These are phyloP conservation scores for Syngnathoides biaculeatus DNA, from an alignment of 2,113 vertebrate species.

Conservation along the genomic window DNA sequence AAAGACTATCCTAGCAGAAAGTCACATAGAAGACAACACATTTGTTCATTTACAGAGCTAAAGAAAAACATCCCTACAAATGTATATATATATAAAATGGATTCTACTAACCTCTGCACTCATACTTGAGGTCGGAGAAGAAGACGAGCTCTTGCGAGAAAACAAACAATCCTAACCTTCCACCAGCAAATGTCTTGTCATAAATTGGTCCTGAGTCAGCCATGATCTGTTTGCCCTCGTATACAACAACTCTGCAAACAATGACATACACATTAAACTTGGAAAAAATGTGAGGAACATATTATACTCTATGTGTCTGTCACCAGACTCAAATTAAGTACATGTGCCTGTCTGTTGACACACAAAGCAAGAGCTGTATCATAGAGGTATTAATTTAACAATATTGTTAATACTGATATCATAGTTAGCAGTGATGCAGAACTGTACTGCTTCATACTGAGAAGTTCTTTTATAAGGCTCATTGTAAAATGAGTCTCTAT, in stretches of 20 bases:
- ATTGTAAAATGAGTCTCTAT: background rate
- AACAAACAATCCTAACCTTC: conserved; percentile 93
- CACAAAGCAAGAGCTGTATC: background rate
- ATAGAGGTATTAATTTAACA: background rate
- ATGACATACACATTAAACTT: conserved; percentile 6
- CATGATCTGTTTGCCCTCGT: conserved; percentile 97
- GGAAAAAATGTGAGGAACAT: background rate
- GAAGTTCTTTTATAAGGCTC: too few relatives aligned
- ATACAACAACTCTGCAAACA: conserved; percentile 85
- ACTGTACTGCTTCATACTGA: too few relatives aligned
- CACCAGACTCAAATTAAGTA: background rate
- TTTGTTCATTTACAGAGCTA: background rate
- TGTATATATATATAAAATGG: background rate
- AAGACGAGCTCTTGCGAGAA: conserved; percentile 98
- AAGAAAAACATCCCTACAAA: too few relatives aligned
- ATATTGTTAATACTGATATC: background rate
- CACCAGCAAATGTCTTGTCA: conserved; percentile 90
- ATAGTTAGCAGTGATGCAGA: too few relatives aligned
- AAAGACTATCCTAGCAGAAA: background rate
- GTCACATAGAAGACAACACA: background rate
- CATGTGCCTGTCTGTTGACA: background rate
- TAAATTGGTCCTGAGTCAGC: conserved; percentile 93
- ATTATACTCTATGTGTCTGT: background rate
- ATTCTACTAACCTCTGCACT: conserved; percentile 89
- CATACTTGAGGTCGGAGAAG: conserved; percentile 98